phyloP scores from a whole-genome alignment of 2,113 vertebrate species.

The Anhinga anhinga region DNA sequence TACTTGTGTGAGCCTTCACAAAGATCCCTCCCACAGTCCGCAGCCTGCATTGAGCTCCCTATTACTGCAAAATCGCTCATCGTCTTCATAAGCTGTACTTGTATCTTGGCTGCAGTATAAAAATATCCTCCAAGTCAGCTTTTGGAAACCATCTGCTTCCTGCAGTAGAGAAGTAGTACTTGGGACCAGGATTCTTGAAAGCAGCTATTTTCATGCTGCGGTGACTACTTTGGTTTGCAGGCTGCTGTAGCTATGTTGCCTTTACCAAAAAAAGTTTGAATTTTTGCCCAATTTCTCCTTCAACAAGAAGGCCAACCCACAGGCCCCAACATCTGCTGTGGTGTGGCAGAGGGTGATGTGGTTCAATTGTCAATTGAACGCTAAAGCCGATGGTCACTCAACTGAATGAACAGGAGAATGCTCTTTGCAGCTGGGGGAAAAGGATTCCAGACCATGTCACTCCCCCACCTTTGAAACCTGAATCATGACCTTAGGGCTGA shows the following conservation, averaged over 20 bases:
- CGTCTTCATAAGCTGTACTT: background rate
- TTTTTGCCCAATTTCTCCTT: background rate
- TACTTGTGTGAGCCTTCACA: accelerated
- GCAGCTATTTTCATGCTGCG: background rate
- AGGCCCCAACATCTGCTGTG: background rate
- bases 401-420: background rate
- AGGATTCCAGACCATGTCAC: background rate
- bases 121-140: background rate
- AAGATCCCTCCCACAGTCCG: background rate
- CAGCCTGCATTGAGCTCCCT: background rate
- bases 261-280: background rate
- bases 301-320: background rate
- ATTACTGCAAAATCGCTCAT: accelerated
- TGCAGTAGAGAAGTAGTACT: background rate
- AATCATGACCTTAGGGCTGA: background rate
- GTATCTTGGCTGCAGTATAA: background rate
- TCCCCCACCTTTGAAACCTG: background rate
- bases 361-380: background rate
- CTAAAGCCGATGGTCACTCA: background rate
- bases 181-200: background rate
- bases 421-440: background rate
- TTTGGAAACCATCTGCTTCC: conserved; percentile 39
- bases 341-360: background rate
- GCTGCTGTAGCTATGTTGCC: background rate
- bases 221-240: background rate